These are phyloP conservation scores for Oryzias dopingdopingensis DNA, from an alignment of 2,797 vertebrate genomes.

Conservation along the genomic window DNA sequence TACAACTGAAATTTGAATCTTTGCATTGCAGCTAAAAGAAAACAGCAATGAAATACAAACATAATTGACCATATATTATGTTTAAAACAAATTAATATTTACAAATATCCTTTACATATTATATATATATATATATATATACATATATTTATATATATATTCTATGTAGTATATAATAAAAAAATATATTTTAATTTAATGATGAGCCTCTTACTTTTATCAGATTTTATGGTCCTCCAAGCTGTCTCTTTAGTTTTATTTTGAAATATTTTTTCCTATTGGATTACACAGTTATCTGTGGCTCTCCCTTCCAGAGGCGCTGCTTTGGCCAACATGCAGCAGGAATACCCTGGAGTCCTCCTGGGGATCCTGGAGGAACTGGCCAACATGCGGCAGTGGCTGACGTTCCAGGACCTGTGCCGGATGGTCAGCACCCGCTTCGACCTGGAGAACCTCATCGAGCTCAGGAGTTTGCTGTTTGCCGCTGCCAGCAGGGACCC, in stretches of 20 bases:
- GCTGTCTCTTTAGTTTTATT: too few relatives aligned
- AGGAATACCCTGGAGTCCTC: slow-evolving; percentile 88
- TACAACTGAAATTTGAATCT: neutral
- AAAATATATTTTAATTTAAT: neutral
- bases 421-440: slow-evolving; percentile 91
- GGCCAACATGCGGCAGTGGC: slow-evolving; percentile 85
- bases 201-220: neutral
- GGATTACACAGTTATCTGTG: neutral
- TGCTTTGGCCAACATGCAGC: slow-evolving; percentile 72
- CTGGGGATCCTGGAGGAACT: slow-evolving; percentile 92
- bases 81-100: neutral
- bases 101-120: neutral
- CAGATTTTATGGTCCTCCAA: too few relatives aligned
- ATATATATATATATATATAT: neutral
- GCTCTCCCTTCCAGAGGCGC: slow-evolving; percentile 33
- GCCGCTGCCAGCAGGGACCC: slow-evolving; percentile 93
- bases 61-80: neutral
- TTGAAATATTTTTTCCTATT: neutral
- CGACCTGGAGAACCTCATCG: slow-evolving; percentile 87
- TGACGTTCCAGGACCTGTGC: slow-evolving; percentile 94
- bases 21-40: neutral
- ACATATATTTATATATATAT: neutral
- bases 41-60: neutral
- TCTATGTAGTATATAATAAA: neutral
- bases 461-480: slow-evolving; percentile 89